Conservation (phyloP, 2,888 invertebrate genomes). For the Iphiclides podalirius region DNA sequence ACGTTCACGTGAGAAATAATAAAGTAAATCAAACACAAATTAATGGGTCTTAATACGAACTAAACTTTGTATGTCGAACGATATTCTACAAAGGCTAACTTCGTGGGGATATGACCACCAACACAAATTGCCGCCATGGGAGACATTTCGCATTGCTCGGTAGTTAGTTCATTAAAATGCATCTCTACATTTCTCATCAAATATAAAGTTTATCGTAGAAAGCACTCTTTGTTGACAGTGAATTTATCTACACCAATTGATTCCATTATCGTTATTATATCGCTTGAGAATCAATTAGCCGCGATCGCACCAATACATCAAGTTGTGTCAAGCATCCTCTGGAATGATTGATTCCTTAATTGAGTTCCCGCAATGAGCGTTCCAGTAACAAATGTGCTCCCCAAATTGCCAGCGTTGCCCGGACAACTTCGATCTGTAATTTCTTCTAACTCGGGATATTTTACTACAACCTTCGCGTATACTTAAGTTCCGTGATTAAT, state of each 20-base stretch:
- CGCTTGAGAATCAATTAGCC: constrained; percentile 14
- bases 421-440: neutral
- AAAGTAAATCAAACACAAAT: no score
- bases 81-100: no score
- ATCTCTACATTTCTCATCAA: no score
- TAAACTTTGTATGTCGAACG: no score
- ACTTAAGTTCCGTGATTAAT: neutral
- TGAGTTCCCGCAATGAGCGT: constrained; percentile 18
- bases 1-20: no score
- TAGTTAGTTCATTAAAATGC: no score
- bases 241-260: neutral
- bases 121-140: no score
- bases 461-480: neutral
- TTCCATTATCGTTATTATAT: neutral
- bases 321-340: constrained; percentile 11
- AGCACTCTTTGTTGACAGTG: no score
- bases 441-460: neutral
- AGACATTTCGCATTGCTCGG: no score
- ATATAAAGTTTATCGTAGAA: no score
- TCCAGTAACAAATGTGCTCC: constrained; percentile 15
- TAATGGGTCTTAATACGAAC: no score
- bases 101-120: no score
- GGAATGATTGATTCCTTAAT: constrained; percentile 23
- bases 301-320: constrained; percentile 20
- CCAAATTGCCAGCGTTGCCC: constrained; percentile 1